Conservation (phyloP, 2,113 vertebrate genomes). For the Phaethon lepturus region DNA sequence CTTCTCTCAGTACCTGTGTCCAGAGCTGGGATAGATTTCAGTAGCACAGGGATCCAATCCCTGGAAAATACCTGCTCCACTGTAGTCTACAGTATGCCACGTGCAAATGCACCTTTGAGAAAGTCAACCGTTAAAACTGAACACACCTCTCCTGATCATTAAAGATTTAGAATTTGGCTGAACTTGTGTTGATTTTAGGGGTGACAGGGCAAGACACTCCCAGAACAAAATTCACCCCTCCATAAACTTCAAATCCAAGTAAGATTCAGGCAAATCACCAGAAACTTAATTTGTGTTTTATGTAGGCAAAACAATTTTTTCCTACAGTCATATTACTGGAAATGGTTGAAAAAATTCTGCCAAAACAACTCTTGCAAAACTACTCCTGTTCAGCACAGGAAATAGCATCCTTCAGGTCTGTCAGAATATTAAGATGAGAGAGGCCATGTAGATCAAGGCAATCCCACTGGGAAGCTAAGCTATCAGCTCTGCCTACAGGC, state of each 20-base stretch:
- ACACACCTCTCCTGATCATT: not conserved
- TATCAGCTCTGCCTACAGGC: not conserved
- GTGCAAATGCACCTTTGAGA: not conserved
- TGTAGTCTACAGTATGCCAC: accelerated
- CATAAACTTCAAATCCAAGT: not conserved
- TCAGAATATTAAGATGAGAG: not conserved
- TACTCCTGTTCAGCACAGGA: not conserved
- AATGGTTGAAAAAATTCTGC: not conserved
- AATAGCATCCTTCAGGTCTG: not conserved
- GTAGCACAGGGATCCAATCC: not conserved
- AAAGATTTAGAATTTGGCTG: not conserved
- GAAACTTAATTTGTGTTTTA: not conserved
- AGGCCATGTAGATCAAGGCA: not conserved
- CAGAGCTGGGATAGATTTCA: not conserved
- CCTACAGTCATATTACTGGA: not conserved
- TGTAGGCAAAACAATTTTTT: not conserved
- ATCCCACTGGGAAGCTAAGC: not conserved
- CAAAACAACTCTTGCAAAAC: not conserved
- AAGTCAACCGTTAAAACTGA: not conserved
- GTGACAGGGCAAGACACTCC: not conserved
- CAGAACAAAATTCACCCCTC: not conserved
- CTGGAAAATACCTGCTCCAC: not conserved
- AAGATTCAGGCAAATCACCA: not conserved
- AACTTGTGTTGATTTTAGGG: not conserved
- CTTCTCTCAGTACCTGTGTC: not conserved